These are phyloP conservation scores for Tarsius wallacei DNA, from an alignment of 2,797 vertebrate species.

Conservation along the genomic window DNA sequence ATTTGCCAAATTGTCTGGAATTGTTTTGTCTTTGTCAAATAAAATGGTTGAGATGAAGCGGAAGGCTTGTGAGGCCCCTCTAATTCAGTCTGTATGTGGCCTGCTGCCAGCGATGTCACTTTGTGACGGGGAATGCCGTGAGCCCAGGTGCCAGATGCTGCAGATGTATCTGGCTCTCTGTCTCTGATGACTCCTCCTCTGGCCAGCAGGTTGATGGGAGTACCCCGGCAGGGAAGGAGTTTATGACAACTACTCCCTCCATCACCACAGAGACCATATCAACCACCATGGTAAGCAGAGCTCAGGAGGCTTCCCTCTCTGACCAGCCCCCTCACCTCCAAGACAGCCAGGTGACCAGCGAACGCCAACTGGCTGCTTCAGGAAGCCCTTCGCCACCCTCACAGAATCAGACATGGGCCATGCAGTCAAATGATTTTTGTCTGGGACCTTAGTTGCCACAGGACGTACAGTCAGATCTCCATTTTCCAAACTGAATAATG, in stretches of 20 bases:
- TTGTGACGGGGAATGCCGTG: neutral
- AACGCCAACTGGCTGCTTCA: neutral
- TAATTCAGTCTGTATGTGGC: neutral
- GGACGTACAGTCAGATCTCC: neutral
- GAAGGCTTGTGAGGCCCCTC: neutral
- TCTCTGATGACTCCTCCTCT: slow-evolving; percentile 71
- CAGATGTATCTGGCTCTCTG: neutral
- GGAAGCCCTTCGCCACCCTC: neutral
- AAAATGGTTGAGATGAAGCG: neutral
- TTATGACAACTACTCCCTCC: slow-evolving; percentile 76
- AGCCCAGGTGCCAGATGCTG: neutral
- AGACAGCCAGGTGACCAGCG: neutral
- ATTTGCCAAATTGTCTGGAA: neutral
- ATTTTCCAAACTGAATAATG: slow-evolving; percentile 13
- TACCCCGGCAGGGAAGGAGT: slow-evolving; percentile 81
- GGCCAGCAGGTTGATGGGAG: slow-evolving; percentile 88
- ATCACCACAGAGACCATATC: slow-evolving; percentile 87
- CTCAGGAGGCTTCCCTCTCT: neutral
- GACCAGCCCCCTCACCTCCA: neutral
- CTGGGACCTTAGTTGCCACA: neutral
- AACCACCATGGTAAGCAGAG: slow-evolving; percentile 88
- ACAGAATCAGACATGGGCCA: neutral
- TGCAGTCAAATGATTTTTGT: neutral
- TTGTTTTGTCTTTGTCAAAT: slow-evolving; percentile 34
- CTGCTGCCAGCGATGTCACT: neutral